Evolutionary conservation across 1,140 invertebrate genomes (phyloP).

Genomic region (Metopolophium dirhodum): DNA sequence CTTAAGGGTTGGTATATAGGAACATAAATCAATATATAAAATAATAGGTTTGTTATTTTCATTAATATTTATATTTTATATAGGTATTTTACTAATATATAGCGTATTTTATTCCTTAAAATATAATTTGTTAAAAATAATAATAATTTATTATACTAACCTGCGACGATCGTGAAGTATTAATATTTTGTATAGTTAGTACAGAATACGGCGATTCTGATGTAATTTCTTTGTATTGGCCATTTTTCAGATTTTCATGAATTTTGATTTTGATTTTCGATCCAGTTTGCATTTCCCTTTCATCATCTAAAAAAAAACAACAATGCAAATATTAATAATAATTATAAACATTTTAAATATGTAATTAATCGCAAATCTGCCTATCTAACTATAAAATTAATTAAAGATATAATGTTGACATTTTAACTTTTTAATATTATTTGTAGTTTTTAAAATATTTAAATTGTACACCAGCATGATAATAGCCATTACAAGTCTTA

Average conservation of each 20-base stretch:
- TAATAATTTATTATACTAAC: not conserved
- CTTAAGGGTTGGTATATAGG: too few species aligned
- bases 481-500: too few species aligned
- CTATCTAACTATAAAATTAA: not conserved
- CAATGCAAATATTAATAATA: not conserved
- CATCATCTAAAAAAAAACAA: not conserved
- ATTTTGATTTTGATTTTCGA: slow-evolving; percentile 8
- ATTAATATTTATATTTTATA: not conserved
- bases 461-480: not conserved
- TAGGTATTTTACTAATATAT: not conserved
- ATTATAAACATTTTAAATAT: too few species aligned
- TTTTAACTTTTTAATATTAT: not conserved
- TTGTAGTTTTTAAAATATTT: not conserved
- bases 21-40: too few species aligned
- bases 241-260: not conserved
- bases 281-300: not conserved
- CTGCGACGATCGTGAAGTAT: not conserved
- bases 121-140: not conserved
- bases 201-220: not conserved
- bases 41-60: too few species aligned
- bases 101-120: not conserved
- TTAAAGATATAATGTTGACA: not conserved
- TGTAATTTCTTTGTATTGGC: not conserved
- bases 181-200: not conserved
- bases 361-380: too few species aligned